Evolutionary conservation across 92 coral and sea anemone species (phyloP).

Genomic region (Metridium senile): DNA sequence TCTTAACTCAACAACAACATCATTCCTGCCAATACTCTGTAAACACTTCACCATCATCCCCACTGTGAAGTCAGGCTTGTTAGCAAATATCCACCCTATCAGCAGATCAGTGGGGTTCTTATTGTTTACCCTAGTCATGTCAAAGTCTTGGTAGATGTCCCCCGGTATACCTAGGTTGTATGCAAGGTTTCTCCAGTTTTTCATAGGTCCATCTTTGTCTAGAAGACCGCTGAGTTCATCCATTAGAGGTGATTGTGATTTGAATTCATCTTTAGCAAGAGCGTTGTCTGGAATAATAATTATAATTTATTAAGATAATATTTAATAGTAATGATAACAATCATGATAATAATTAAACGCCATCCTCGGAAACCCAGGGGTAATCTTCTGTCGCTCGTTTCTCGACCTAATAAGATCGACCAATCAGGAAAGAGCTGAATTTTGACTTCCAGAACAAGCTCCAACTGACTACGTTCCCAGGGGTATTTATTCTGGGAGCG

Average conservation of each 20-base stretch:
- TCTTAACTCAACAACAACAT: constrained; percentile 34
- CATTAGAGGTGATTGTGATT: constrained; percentile 30
- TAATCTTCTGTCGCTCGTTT: too few species aligned
- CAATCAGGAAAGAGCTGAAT: too few species aligned
- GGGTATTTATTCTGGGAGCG: too few species aligned
- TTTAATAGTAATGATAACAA: too few species aligned
- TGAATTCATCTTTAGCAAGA: constrained; percentile 26
- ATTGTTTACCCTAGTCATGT: constrained; percentile 15
- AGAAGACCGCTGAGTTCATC: constrained; percentile 34
- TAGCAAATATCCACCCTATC: constrained; percentile 36
- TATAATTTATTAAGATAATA: neutral
- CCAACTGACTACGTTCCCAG: too few species aligned
- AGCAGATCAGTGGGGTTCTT: constrained; percentile 46
- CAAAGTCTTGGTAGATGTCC: constrained; percentile 34
- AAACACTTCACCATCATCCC: constrained; percentile 36
- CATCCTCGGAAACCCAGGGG: too few species aligned
- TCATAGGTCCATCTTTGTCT: constrained; percentile 36
- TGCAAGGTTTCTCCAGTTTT: constrained; percentile 62
- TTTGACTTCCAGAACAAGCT: too few species aligned
- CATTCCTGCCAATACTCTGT: constrained; percentile 44
- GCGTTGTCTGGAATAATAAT: neutral
- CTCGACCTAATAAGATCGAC: too few species aligned
- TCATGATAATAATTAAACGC: too few species aligned
- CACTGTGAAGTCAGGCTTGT: constrained; percentile 18
- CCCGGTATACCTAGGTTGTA: constrained; percentile 29